Evolutionary conservation across 2,797 vertebrate genomes (phyloP).

Genomic region (Falco concolor): DNA sequence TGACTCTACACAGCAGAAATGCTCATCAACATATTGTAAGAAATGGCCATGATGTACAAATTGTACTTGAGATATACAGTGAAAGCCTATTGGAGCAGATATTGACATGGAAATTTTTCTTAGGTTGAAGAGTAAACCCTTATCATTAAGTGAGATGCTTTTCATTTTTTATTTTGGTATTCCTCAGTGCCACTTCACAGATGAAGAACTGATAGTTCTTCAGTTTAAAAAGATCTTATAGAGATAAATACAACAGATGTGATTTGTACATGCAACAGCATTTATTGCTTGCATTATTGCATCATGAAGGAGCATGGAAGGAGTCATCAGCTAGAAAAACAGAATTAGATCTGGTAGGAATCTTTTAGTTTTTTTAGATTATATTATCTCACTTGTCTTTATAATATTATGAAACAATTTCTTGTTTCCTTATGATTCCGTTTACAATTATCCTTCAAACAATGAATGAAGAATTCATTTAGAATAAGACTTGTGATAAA

Average conservation of each 20-base stretch:
- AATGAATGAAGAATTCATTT: neutral
- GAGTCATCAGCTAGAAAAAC: neutral
- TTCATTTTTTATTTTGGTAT: neutral
- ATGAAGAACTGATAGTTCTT: neutral
- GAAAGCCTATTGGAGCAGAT: neutral
- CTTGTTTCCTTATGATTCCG: neutral
- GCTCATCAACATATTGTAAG: neutral
- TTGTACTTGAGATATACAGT: neutral
- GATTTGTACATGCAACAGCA: neutral
- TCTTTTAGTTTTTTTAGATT: neutral
- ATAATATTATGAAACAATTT: neutral
- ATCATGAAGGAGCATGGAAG: neutral
- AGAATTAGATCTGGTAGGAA: neutral
- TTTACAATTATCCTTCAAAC: conserved; percentile 1
- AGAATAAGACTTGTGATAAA: neutral
- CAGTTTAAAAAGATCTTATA: neutral
- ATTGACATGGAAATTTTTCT: neutral
- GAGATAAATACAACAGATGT: neutral
- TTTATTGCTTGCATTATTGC: neutral
- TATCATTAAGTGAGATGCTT: neutral
- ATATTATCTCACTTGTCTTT: neutral
- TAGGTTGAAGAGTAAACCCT: neutral
- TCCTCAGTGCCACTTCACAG: neutral
- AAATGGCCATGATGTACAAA: neutral
- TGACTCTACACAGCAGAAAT: neutral